Evolutionary conservation across 2,113 vertebrate genomes (phyloP).

Genomic region (Gymnogyps californianus): DNA sequence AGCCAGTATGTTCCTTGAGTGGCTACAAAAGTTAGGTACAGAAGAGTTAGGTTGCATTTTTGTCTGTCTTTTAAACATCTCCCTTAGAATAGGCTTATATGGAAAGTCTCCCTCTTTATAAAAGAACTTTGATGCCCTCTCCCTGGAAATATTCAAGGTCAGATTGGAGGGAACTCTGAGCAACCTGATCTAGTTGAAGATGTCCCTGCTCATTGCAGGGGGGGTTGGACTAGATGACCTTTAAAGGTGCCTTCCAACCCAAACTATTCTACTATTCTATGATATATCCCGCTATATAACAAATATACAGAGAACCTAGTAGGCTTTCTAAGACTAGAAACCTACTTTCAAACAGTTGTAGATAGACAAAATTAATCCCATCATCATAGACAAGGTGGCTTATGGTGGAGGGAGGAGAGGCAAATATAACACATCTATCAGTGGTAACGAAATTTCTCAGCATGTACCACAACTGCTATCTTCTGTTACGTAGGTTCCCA

Average conservation of each 20-base stretch:
- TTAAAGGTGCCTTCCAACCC: neutral
- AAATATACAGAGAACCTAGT: neutral
- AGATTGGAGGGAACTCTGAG: neutral
- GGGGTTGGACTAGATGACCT: rapidly evolving
- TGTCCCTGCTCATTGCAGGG: neutral
- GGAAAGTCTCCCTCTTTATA: neutral
- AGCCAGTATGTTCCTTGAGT: neutral
- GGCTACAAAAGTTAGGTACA: neutral
- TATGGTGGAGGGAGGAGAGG: neutral
- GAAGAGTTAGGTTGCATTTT: neutral
- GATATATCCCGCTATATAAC: neutral
- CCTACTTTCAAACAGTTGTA: neutral
- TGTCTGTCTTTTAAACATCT: neutral
- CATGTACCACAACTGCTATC: neutral
- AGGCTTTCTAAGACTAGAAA: neutral
- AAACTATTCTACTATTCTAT: neutral
- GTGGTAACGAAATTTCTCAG: neutral
- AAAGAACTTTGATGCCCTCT: neutral
- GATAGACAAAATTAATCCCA: neutral
- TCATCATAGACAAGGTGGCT: neutral
- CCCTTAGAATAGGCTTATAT: neutral
- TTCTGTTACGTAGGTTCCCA: neutral
- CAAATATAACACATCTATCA: neutral
- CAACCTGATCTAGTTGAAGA: neutral
- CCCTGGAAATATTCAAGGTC: neutral